Percentiles rank a stretch among this genome's conserved stretches.
Evolutionary conservation across 2,888 invertebrate species (phyloP).

Genomic region (Quadroppia sp.): DNA sequence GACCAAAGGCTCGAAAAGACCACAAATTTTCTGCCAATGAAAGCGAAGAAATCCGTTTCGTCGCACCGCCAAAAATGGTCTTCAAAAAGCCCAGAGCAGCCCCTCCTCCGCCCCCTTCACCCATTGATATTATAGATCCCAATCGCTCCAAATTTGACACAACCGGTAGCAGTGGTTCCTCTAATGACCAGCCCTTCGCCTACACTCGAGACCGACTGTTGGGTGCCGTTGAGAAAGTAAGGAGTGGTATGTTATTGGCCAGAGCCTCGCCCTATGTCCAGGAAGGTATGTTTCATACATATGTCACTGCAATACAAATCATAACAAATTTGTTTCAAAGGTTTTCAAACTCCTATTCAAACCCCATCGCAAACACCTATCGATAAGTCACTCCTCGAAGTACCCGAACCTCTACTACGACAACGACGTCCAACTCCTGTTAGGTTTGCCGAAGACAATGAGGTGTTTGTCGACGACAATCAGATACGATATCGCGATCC

Average conservation of each 20-base stretch:
- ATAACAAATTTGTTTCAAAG: no score
- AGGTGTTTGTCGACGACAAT: constrained; percentile 26
- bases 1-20: constrained; percentile 1
- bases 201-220: constrained; percentile 50
- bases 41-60: constrained; percentile 27
- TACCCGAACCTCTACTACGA: constrained; percentile 2
- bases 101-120: constrained; percentile 23
- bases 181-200: constrained; percentile 46
- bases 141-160: constrained; percentile 27
- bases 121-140: background rate
- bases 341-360: constrained; percentile 15
- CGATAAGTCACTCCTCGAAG: constrained; percentile 1
- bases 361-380: constrained; percentile 30
- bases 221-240: constrained; percentile 50
- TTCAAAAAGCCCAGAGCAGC: constrained; percentile 30
- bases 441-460: constrained; percentile 26
- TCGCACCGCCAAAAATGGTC: constrained; percentile 27
- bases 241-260: constrained; percentile 46
- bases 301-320: no score
- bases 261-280: constrained; percentile 37
- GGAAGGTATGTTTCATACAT: no score
- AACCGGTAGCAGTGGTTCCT: constrained; percentile 22
- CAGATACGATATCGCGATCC: constrained; percentile 42
- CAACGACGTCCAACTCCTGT: constrained; percentile 8
- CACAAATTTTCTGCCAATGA: background rate